Evolutionary conservation across 2,797 vertebrate species (phyloP), one percentile per base, ranked within the genome.

Genomic region (Gouania willdenowi): DNA sequence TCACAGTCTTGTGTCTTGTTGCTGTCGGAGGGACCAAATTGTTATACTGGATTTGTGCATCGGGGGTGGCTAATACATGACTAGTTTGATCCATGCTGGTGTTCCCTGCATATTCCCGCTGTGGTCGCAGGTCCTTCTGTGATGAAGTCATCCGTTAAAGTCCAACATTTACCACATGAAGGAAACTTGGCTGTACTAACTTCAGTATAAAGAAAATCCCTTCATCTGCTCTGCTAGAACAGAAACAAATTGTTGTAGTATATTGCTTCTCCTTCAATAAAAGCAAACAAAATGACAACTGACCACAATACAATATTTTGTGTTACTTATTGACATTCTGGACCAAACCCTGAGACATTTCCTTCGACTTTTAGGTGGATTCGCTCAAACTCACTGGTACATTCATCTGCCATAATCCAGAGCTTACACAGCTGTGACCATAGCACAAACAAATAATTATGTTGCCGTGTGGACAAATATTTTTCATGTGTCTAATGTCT

Each of bases 381-480:
- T 64, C 28, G 15, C 26, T 35, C 30, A 26, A 29, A 57, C 34
- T 47, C 25, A 58, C 33, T 14, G 16, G 23, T 25, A 14, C 23
- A 43, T 29, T 29, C 29, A 20, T 25, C 30, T 50, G 10, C 39
- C 41, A 31, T 24, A 52, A 34, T 31, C 27, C 13, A 20, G 3
- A 21, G 48, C 41, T 62, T 65, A 39, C 49, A 63, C 75, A 81
- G 68, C 68, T 76, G 64, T 5, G 26, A 43, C 40, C 37, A 51
- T 41, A 29, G 29, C 7, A 43, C 41, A 75, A 81, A 73, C 41
- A 71, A 77, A 81, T 76, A 82, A 71, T 71, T 64, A 68, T 38
- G 41, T 51, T 66, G 75, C 80, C 84, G 82, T 86, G 87, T 79
- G 65, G 66, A 67, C 53, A 69, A 81, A 81, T 74, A 75, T 75